phyloP scores from a whole-genome alignment of 2,113 vertebrate genomes.

The Balaeniceps rex region DNA sequence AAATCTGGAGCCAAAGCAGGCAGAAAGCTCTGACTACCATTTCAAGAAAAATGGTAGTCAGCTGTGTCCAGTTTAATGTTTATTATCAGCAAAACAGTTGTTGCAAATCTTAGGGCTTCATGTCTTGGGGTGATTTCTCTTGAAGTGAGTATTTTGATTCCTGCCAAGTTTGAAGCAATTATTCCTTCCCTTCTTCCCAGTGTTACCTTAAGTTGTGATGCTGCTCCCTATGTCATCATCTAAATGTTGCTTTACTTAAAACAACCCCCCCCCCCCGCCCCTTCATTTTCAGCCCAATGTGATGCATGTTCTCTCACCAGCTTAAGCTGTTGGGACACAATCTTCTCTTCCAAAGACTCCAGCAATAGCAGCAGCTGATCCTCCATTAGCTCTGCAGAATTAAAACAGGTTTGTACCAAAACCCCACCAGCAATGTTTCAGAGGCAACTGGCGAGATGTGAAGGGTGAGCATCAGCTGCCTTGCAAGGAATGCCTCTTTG shows the following conservation, averaged over 20 bases:
- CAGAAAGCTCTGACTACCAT: not conserved
- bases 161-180: not conserved
- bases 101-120: not conserved
- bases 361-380: slow-evolving; percentile 61
- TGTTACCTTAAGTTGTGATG: not conserved
- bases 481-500: too few relatives aligned
- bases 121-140: not conserved
- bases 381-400: slow-evolving; percentile 58
- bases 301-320: slow-evolving; percentile 56
- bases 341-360: slow-evolving; percentile 59
- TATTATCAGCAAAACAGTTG: not conserved
- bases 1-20: not conserved
- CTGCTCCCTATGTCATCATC: not conserved
- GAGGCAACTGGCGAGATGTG: not conserved
- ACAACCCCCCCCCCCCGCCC: rapidly evolving
- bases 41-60: not conserved
- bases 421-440: not conserved
- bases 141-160: not conserved
- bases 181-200: not conserved
- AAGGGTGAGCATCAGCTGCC: not conserved
- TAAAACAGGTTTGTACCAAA: not conserved
- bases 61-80: not conserved
- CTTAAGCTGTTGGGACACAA: slow-evolving; percentile 44
- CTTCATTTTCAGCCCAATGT: not conserved
- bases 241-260: not conserved